phyloP scores from a whole-genome alignment of 2,113 vertebrate species.

The Chionodraco myersi region DNA sequence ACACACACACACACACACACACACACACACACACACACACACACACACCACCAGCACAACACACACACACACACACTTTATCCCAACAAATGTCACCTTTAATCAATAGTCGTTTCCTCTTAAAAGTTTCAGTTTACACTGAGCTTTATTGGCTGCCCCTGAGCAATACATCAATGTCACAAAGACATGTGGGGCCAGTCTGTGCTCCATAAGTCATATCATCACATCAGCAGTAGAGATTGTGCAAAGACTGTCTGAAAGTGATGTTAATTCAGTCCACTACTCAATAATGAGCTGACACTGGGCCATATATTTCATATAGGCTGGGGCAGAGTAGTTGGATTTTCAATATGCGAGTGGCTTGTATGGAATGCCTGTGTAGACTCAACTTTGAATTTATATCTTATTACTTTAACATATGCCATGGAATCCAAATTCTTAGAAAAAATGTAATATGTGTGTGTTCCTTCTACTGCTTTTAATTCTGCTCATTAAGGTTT shows the following conservation, averaged over 20 bases:
- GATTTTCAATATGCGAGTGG: constrained; percentile 17
- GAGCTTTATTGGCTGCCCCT: constrained; percentile 58
- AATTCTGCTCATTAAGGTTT: neutral
- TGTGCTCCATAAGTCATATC: constrained; percentile 51
- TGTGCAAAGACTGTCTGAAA: constrained; percentile 42
- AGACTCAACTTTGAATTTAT: neutral
- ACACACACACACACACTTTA: neutral
- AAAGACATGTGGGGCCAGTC: constrained; percentile 38
- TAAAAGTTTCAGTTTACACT: constrained; percentile 61
- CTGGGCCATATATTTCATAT: constrained; percentile 34
- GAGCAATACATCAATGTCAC: constrained; percentile 75
- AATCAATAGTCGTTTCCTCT: constrained; percentile 77
- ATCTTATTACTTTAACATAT: neutral
- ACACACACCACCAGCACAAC: neutral
- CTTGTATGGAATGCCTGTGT: neutral
- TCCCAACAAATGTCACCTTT: neutral
- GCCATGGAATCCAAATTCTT: neutral
- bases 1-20: neutral
- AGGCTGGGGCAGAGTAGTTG: constrained; percentile 49
- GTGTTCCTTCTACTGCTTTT: neutral
- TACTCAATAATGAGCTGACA: constrained; percentile 56
- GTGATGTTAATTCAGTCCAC: constrained; percentile 26
- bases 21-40: neutral
- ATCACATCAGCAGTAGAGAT: constrained; percentile 32
- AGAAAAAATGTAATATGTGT: neutral